phyloP scores from a whole-genome alignment of 2,797 vertebrate genomes.

The Hemitrygon akajei region DNA sequence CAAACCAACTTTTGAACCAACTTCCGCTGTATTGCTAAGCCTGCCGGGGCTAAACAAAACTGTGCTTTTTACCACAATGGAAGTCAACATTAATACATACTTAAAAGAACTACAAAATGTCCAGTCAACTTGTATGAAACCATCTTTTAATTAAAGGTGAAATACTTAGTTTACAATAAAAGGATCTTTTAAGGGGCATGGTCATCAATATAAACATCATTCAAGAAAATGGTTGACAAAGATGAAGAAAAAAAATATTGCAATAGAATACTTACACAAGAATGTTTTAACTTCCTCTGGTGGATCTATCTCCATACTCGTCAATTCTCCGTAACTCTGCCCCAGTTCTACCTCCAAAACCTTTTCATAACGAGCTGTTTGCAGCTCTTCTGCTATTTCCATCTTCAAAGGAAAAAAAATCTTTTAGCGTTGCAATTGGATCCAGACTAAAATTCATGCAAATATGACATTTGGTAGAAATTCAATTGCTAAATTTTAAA shows the following conservation, averaged over 20 bases:
- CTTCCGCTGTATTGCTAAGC: too few relatives aligned
- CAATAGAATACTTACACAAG: slow-evolving; percentile 40
- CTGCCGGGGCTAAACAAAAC: too few relatives aligned
- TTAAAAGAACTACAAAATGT: not conserved
- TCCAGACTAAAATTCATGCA: not conserved
- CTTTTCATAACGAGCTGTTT: slow-evolving; percentile 70
- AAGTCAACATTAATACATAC: not conserved
- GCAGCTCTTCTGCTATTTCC: slow-evolving; percentile 75
- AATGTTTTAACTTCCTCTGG: slow-evolving; percentile 53
- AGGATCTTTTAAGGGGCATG: not conserved
- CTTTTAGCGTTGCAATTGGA: not conserved
- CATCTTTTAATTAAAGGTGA: not conserved
- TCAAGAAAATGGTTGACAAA: not conserved
- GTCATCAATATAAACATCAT: not conserved
- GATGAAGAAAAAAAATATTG: not conserved
- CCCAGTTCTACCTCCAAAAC: slow-evolving; percentile 63
- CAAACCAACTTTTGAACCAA: too few relatives aligned
- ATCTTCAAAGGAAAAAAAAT: slow-evolving; percentile 54
- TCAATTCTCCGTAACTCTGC: slow-evolving; percentile 74
- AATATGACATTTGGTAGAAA: not conserved
- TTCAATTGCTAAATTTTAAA: not conserved
- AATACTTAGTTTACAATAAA: not conserved
- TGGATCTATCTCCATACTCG: slow-evolving; percentile 80
- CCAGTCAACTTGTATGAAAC: not conserved
- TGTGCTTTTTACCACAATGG: not conserved